Percentiles rank a stretch among this genome's conserved stretches.
phyloP scores from a whole-genome alignment of 2,113 vertebrate genomes.

The Romanogobio albipinnatus region DNA sequence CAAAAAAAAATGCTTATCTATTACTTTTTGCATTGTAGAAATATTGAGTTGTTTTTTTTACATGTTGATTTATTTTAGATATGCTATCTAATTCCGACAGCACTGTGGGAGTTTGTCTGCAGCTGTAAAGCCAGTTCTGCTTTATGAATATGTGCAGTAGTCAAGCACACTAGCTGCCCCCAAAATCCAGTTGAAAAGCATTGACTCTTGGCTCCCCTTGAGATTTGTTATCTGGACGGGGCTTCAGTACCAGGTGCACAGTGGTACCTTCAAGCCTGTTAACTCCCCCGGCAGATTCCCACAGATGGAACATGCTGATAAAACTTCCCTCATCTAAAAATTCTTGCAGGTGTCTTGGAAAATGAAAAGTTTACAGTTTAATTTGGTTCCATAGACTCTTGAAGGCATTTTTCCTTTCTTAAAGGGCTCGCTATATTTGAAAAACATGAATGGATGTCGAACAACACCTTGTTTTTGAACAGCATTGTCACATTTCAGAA shows the following conservation, averaged over 20 bases:
- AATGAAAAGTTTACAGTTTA: conserved; percentile 47
- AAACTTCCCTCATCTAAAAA: conserved; percentile 44
- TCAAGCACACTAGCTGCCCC: conserved; percentile 3
- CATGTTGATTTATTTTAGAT: not conserved
- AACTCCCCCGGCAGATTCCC: conserved; percentile 50
- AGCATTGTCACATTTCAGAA: not conserved
- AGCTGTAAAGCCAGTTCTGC: conserved; percentile 19
- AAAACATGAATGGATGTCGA: not conserved
- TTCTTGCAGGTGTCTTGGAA: conserved; percentile 56
- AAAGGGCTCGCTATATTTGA: not conserved
- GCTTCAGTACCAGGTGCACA: conserved; percentile 59
- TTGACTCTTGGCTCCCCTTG: conserved; percentile 42
- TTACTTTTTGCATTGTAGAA: not conserved
- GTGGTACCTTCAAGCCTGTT: conserved; percentile 53
- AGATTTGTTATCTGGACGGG: conserved; percentile 57
- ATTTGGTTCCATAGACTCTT: conserved; percentile 19
- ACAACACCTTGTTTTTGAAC: not conserved
- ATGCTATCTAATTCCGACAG: conserved; percentile 19
- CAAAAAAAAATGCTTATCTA: not conserved
- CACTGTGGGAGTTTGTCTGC: conserved; percentile 28
- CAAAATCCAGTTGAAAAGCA: conserved; percentile 31
- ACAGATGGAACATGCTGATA: conserved; percentile 57
- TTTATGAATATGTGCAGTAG: not conserved
- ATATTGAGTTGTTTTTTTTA: not conserved
- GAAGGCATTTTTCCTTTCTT: not conserved